Base-by-base conservation (phyloP, 1,140 invertebrate genomes). In the Zaprionus inermis region DNA sequence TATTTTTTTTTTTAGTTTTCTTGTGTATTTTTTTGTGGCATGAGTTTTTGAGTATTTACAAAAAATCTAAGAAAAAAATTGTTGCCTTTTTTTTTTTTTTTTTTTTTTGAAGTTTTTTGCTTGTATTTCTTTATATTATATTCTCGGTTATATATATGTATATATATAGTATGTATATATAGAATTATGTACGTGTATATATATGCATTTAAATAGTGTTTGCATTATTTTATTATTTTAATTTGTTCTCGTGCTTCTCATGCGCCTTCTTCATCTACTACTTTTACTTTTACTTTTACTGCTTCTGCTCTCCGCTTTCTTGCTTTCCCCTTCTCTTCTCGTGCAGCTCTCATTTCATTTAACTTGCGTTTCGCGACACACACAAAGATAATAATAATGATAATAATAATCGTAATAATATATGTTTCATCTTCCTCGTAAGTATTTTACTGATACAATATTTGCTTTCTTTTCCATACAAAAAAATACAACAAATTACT, bases 21-120 rank as follows among this genome's bases (percentile, higher is more conserved):
- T 49, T 72, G 44, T 55, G 1, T 64, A 22, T 51, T 11, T 65
- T 64, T 69, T 59, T 34, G 22, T 56, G 63, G 46, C 34, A 34
- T 56, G n/a, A n/a, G 70, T 88, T 83, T 44, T 83, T 89, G 79
- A 89, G 76, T 88, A 88, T 88, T 88, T 88, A 88, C 83, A 88
- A 88, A 88, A 83, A 88, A 78, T 82, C 56, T 83, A 88, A 86
- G 76, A 78, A 76, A 88, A 86, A 88, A 88, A 72, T 67, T 70
- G 52, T n/a, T 69, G 70, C 59, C 65, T n/a, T 58, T 66, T 75
- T 71, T 69, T 49, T 22, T 24, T 32, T 68, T 69, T 49, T 10
- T 56, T 12, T 56, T 57, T 36, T 65, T 60, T 20, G 46, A 5
- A 4, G 5, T 5, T 2, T 63, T 70, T 66, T 49, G 59, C 49